Evolutionary conservation across 1,140 invertebrate species (phyloP).

Genomic region (Drosophila triauraria): DNA sequence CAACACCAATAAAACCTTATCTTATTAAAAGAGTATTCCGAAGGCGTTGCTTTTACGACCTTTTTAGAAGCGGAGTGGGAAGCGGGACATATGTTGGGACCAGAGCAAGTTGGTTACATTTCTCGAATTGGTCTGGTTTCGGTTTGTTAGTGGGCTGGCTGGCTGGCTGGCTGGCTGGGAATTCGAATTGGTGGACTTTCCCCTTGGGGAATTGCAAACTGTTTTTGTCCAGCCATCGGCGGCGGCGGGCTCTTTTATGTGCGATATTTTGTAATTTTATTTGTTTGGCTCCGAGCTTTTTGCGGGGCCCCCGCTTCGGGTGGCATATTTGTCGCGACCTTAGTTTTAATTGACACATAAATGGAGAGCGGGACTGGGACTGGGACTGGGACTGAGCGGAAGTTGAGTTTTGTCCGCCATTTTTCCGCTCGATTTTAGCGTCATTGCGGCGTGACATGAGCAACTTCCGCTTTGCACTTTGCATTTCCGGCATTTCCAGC

Average conservation of each 20-base stretch:
- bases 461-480: slow-evolving; percentile 76
- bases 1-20: not conserved
- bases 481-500: slow-evolving; percentile 59
- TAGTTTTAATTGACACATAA: slow-evolving; percentile 55
- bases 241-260: slow-evolving; percentile 21
- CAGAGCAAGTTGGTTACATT: slow-evolving; percentile 50
- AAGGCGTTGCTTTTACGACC: not conserved
- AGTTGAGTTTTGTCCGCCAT: slow-evolving; percentile 49
- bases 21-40: not conserved
- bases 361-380: not conserved
- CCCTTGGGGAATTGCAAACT: not conserved
- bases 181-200: slow-evolving; percentile 8
- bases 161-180: not conserved
- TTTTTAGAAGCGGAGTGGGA: slow-evolving; percentile 10
- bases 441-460: slow-evolving; percentile 66
- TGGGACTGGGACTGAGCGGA: slow-evolving; percentile 30
- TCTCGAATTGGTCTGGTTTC: slow-evolving; percentile 54
- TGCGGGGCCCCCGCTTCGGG: not conserved
- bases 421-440: slow-evolving; percentile 35
- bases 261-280: slow-evolving; percentile 61
- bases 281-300: slow-evolving; percentile 32
- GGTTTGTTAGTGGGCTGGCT: slow-evolving; percentile 20
- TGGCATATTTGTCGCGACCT: slow-evolving; percentile 27
- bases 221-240: slow-evolving; percentile 9
- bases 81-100: slow-evolving; percentile 15